phyloP scores from a whole-genome alignment of 1,140 invertebrate genomes.

The Bombus cullumanus region DNA sequence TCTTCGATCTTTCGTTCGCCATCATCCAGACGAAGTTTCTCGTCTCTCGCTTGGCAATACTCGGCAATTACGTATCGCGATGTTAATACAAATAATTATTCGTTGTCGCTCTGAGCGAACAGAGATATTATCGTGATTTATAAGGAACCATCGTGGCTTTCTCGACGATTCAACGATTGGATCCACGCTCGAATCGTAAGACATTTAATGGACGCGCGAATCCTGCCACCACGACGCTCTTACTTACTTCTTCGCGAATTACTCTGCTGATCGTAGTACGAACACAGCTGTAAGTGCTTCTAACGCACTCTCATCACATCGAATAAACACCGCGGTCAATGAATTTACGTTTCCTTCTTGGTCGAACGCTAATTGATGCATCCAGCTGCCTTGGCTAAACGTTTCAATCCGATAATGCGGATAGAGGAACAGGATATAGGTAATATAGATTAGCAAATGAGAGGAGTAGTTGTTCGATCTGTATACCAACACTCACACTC shows the following conservation, averaged over 20 bases:
- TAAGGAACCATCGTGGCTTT: constrained; percentile 4
- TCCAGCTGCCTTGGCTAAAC: background rate
- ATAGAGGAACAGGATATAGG: background rate
- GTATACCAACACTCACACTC: background rate
- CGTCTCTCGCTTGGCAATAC: background rate
- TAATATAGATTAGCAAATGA: background rate
- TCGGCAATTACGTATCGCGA: constrained; percentile 32
- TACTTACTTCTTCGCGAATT: background rate
- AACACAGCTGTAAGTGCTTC: background rate
- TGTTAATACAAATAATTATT: constrained; percentile 48
- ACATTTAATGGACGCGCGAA: constrained; percentile 31
- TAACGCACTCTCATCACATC: background rate
- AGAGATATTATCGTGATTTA: constrained; percentile 49
- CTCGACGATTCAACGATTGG: background rate
- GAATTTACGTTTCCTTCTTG: background rate
- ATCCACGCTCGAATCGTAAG: background rate
- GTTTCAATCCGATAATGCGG: background rate
- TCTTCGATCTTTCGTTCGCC: background rate
- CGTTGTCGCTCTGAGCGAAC: background rate
- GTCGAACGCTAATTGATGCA: constrained; percentile 1
- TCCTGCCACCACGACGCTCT: constrained; percentile 7
- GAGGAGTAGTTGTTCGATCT: background rate
- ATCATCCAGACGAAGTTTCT: background rate
- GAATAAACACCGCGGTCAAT: background rate
- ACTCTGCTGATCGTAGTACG: background rate